phyloP scores from a whole-genome alignment of 2,113 vertebrate genomes.

The Nerophis lumbriciformis region DNA sequence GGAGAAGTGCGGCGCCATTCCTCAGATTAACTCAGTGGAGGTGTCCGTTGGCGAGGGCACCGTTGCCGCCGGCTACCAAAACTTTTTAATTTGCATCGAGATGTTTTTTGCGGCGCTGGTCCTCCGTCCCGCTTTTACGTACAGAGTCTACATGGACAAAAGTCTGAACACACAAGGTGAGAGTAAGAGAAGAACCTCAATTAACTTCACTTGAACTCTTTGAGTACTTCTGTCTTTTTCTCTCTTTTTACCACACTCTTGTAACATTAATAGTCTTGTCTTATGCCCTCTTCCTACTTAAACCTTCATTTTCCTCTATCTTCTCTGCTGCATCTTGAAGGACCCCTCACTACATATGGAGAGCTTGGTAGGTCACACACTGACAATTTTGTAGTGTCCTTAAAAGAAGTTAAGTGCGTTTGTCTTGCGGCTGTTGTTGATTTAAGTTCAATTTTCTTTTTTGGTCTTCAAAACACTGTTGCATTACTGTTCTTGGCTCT shows the following conservation, averaged over 20 bases:
- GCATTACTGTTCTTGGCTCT: background rate
- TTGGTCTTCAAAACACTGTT: background rate
- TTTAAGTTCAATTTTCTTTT: background rate
- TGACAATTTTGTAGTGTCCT: background rate
- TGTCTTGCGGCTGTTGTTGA: background rate
- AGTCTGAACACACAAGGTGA: slow-evolving; percentile 88
- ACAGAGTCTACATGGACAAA: slow-evolving; percentile 89
- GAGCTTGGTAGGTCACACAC: slow-evolving; percentile 84
- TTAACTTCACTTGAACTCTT: background rate
- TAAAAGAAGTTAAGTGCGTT: background rate
- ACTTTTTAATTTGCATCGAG: slow-evolving; percentile 97
- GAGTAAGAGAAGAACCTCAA: background rate
- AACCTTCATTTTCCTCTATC: slow-evolving; percentile 27
- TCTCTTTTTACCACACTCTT: background rate
- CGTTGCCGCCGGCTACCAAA: slow-evolving; percentile 94
- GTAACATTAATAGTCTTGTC: background rate
- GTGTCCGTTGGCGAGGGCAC: slow-evolving; percentile 93
- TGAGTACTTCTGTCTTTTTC: background rate
- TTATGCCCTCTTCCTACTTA: slow-evolving; percentile 15
- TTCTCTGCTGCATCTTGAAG: slow-evolving; percentile 62
- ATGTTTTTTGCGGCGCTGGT: slow-evolving; percentile 97
- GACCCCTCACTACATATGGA: slow-evolving; percentile 84
- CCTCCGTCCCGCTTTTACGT: slow-evolving; percentile 91
- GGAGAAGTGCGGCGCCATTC: slow-evolving; percentile 95
- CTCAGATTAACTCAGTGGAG: slow-evolving; percentile 82